Evolutionary conservation across 2,113 vertebrate genomes (phyloP).

Genomic region (Carollia perspicillata): DNA sequence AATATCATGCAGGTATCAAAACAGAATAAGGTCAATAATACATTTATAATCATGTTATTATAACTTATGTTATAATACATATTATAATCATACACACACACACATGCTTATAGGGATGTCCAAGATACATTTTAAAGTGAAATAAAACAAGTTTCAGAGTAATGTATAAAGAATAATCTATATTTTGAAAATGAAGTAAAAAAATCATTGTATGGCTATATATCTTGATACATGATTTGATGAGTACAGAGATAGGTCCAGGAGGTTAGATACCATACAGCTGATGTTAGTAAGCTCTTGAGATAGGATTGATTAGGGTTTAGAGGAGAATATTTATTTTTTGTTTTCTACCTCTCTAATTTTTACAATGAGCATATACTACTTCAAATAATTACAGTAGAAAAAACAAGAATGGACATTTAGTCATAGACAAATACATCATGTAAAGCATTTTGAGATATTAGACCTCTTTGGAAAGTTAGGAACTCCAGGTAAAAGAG

Average conservation of each 20-base stretch:
- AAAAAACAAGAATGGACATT: not conserved
- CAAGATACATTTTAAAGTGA: not conserved
- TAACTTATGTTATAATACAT: not conserved
- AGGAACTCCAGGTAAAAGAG: not conserved
- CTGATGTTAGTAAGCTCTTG: not conserved
- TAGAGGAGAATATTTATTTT: not conserved
- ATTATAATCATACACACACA: no score
- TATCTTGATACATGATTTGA: not conserved
- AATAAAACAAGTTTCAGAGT: not conserved
- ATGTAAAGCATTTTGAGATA: constrained; percentile 6
- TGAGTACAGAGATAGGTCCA: not conserved
- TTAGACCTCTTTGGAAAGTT: not conserved
- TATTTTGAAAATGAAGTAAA: not conserved
- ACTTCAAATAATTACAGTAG: constrained; percentile 2
- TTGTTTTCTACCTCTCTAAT: not conserved
- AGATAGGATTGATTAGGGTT: not conserved
- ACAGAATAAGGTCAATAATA: not conserved
- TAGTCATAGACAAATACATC: not conserved
- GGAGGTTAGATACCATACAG: not conserved
- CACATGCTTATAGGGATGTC: not conserved
- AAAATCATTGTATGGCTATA: not conserved
- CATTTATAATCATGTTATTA: not conserved
- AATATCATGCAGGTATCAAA: not conserved
- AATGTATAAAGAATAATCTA: not conserved
- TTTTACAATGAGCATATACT: not conserved